Conservation (phyloP, 2,888 invertebrate genomes). For the Neria commutata region DNA sequence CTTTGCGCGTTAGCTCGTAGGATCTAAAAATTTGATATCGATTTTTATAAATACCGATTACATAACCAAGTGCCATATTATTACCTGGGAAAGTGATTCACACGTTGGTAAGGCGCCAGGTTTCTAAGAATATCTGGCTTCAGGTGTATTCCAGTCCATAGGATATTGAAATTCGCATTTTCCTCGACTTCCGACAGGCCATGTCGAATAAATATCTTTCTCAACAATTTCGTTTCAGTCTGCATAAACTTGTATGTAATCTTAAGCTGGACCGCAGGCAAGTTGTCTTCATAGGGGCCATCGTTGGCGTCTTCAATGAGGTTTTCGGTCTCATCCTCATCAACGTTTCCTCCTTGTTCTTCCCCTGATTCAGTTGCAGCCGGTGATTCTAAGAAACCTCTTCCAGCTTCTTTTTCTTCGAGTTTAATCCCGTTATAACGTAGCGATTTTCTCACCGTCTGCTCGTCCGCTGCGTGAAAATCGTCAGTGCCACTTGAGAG, state of each 20-base stretch:
- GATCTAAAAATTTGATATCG: slow-evolving; percentile 67
- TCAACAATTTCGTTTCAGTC: slow-evolving; percentile 80
- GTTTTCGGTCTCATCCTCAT: slow-evolving; percentile 32
- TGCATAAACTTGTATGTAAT: slow-evolving; percentile 82
- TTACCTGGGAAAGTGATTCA: slow-evolving; percentile 93
- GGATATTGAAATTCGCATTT: slow-evolving; percentile 79
- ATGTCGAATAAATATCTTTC: slow-evolving; percentile 77
- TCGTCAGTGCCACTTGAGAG: slow-evolving; percentile 57
- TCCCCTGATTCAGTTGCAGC: neutral
- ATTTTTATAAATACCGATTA: neutral
- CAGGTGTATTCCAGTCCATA: slow-evolving; percentile 93
- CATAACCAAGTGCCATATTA: slow-evolving; percentile 22
- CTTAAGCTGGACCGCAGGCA: slow-evolving; percentile 73
- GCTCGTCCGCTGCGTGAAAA: slow-evolving; percentile 41
- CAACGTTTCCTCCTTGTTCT: slow-evolving; percentile 16
- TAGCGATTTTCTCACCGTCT: neutral
- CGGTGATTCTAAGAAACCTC: slow-evolving; percentile 1
- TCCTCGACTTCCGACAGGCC: slow-evolving; percentile 75
- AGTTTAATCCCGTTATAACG: neutral
- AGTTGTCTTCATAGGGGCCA: slow-evolving; percentile 54
- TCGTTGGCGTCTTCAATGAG: slow-evolving; percentile 32
- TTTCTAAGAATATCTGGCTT: slow-evolving; percentile 86
- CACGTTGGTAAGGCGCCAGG: slow-evolving; percentile 85
- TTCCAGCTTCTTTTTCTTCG: neutral
- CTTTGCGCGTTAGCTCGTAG: slow-evolving; percentile 93